These are phyloP conservation scores for Ips typographus DNA, from an alignment of 1,140 invertebrate genomes.

Conservation along the genomic window DNA sequence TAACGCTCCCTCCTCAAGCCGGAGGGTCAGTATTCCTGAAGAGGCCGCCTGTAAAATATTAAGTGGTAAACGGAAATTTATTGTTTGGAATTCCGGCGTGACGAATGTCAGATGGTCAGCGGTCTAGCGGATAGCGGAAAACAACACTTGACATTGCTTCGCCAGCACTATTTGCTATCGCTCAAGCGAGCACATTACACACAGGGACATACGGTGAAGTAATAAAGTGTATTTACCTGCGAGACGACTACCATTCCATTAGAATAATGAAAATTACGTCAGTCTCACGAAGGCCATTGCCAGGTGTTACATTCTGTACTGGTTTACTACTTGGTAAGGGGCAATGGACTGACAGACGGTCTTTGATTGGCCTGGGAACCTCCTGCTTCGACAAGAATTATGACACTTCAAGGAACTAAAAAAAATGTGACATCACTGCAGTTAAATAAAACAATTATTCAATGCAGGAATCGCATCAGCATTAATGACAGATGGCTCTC, in stretches of 20 bases:
- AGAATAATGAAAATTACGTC: slow-evolving; percentile 5
- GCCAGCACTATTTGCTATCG: too few species aligned
- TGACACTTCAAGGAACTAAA: too few species aligned
- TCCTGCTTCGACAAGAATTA: too few species aligned
- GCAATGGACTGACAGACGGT: too few species aligned
- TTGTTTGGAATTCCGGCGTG: slow-evolving; percentile 3
- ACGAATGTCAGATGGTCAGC: slow-evolving; percentile 3
- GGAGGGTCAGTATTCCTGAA: too few species aligned
- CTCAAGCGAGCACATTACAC: neutral
- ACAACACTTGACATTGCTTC: neutral
- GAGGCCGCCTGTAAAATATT: too few species aligned
- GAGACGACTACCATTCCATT: neutral
- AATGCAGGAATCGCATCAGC: too few species aligned
- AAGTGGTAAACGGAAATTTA: neutral
- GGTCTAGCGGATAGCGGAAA: slow-evolving; percentile 3
- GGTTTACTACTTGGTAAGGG: too few species aligned
- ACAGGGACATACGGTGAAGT: slow-evolving; percentile 2
- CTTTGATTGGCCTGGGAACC: too few species aligned
- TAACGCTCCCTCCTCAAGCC: neutral
- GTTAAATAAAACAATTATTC: too few species aligned
- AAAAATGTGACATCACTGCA: too few species aligned
- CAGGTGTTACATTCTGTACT: neutral
- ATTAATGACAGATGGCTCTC: too few species aligned
- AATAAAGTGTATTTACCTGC: slow-evolving; percentile 3
- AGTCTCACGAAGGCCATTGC: neutral